Conservation (phyloP, 1,140 invertebrate species). For the Drosophila quadrilineata region DNA sequence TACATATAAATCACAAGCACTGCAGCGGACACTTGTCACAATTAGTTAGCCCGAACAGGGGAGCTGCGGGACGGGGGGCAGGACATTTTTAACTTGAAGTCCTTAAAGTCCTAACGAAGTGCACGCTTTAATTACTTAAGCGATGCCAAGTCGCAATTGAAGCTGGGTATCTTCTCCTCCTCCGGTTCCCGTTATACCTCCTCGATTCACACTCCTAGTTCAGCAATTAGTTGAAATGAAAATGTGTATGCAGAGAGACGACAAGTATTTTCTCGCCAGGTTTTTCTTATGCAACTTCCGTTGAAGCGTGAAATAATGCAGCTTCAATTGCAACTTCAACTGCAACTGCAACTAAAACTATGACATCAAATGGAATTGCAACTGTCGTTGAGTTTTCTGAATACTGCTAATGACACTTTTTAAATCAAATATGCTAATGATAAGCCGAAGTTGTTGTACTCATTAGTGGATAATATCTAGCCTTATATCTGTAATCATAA, state of each 20-base stretch:
- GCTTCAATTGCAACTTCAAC: too few species aligned
- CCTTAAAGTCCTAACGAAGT: slow-evolving; percentile 65
- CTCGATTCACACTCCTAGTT: too few species aligned
- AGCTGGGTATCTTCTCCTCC: too few species aligned
- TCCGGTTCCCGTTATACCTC: too few species aligned
- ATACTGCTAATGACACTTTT: slow-evolving; percentile 71
- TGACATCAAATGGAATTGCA: too few species aligned
- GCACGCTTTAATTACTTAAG: slow-evolving; percentile 75
- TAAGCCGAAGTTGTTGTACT: slow-evolving; percentile 53
- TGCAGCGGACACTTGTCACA: slow-evolving; percentile 55
- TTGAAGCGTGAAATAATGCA: slow-evolving; percentile 57
- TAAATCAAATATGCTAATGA: slow-evolving; percentile 79
- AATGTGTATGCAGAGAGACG: slow-evolving; percentile 53
- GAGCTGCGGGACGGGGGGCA: not conserved
- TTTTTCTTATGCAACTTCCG: slow-evolving; percentile 60
- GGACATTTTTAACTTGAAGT: slow-evolving; percentile 20
- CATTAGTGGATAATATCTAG: not conserved
- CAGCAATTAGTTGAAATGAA: slow-evolving; percentile 78
- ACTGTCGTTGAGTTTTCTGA: slow-evolving; percentile 10
- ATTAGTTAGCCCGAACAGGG: slow-evolving; percentile 36
- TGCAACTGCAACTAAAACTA: too few species aligned
- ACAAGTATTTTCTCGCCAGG: slow-evolving; percentile 52
- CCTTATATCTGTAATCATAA: too few species aligned
- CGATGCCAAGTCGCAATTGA: slow-evolving; percentile 12
- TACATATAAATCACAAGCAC: slow-evolving; percentile 70